Evolutionary conservation across 2,113 vertebrate genomes (phyloP), one percentile per base, ranked within the genome.

Genomic region (Sporophila hypoxantha): DNA sequence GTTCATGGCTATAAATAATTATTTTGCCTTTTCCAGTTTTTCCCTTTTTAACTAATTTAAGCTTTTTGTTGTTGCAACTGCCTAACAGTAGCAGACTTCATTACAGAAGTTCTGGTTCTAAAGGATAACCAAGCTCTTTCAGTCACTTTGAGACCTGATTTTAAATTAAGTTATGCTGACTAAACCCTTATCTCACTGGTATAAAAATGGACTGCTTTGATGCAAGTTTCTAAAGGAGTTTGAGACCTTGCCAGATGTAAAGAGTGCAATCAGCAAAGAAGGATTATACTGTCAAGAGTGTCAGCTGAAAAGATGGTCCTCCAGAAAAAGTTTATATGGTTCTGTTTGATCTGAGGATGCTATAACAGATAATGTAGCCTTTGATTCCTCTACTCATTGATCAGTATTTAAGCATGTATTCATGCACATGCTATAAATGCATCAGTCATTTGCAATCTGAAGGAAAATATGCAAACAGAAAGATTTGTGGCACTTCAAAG

Each of bases 191-290:
- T 70, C 53, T 89, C 37, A 23, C 49, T 36, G 69, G 25, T 52
- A 85, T 70, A 39, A 93, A 93, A 91, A 89, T 49, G 11, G 80
- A 92, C 59, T 91, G 64, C 19, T 89, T 88, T 81, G 50, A 81
- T 56, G 39, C 65, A 50, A 20, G 50, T 92, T 95, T 90, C 70
- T 80, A 70, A 88, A 79, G 47, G 64, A 68, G 60, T 69, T 42
- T 65, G 50, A 67, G 74, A 68, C 73, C 78, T 91, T 13, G 8
- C 52, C 78, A 79, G 60, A 77, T 4, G 18, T 50, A 89, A 88
- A 68, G 68, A 69, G 65, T 41, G 25, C 66, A 69, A 73, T 82
- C 55, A 77, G 47, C 50, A 80, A 78, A 87, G 61, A 55, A 73
- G 49, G 37, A 59, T 83, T 61, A 20, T 42, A 42, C 57, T 52